These are phyloP conservation scores for Anoplius nigerrimus DNA, from an alignment of 2,888 invertebrate species.

Conservation along the genomic window DNA sequence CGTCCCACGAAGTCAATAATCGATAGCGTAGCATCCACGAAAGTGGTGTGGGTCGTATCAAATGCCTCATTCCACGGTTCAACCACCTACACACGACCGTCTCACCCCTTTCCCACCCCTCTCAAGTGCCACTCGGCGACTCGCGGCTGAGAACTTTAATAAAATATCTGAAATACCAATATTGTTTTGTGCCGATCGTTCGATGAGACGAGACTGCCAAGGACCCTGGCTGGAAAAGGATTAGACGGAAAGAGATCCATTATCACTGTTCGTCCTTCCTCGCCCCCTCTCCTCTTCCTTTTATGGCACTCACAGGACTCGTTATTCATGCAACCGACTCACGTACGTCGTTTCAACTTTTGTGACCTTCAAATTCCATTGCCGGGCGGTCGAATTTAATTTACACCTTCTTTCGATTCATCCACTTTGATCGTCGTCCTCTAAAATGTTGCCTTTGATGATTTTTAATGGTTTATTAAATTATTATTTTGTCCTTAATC, in stretches of 20 bases:
- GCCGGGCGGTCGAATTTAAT: background rate
- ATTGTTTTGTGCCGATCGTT: conserved; percentile 59
- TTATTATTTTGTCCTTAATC: too few relatives aligned
- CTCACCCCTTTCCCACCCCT: conserved; percentile 30
- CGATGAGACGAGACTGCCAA: too few relatives aligned
- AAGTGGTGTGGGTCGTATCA: conserved; percentile 45
- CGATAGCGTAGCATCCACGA: conserved; percentile 60
- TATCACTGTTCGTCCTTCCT: background rate
- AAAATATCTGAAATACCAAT: conserved; percentile 73
- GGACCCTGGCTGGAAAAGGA: conserved; percentile 10
- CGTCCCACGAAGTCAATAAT: conserved; percentile 63
- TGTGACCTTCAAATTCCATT: background rate
- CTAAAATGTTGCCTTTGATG: too few relatives aligned
- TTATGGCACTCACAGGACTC: too few relatives aligned
- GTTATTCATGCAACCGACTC: conserved; percentile 1
- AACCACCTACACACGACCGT: conserved; percentile 36
- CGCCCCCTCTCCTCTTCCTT: background rate
- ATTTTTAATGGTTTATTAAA: too few relatives aligned
- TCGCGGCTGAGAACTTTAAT: conserved; percentile 66
- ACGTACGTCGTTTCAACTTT: conserved; percentile 1
- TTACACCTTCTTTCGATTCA: background rate
- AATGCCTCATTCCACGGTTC: background rate
- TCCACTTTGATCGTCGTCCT: background rate
- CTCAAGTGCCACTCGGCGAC: conserved; percentile 12
- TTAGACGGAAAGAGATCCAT: conserved; percentile 17